Evolutionary conservation across 2,888 invertebrate genomes (phyloP), one percentile per base, ranked within the genome.

Genomic region (Hirtodrosophila confusa): DNA sequence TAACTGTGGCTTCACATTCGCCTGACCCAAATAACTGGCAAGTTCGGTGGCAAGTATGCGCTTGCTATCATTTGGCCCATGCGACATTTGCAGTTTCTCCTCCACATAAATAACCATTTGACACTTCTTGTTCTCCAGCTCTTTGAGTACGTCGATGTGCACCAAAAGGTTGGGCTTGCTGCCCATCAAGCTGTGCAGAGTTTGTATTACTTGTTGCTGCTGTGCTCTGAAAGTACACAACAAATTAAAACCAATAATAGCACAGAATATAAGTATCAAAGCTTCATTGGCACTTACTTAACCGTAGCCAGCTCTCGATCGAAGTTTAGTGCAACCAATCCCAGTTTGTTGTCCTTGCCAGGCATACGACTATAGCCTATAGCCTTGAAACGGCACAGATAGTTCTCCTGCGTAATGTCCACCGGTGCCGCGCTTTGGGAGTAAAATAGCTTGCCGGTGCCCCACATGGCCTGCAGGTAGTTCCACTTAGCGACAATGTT

Each of bases 401-500:
- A 97, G 91, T 99, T 99, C 85, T 97, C 95, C 56, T 96, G 95
- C 47, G 95, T 96, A 73, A 98, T 95, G 56, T 96, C 96, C 5
- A 98, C 94, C 0, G 97, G 95, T 0, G 90, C 86, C 5, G 95
- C 95, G 76, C 94, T 94, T 51, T 94, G 93, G 35, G 94, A 95
- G 90, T 96, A 97, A 89, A 95, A 97, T 0, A 95, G 95, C 90
- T 95, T 95, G 3, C 95, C 95, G 92, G 91, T 90, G 12, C 92
- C 92, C 91, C 91, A 92, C 89, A 91, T 89, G n/a, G 92, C 91
- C 91, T 99, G 98, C 48, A 99, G 92, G 86, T 98, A 95, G 91
- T 99, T 99, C 96, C 98, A 98, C 89, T 97, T 96, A 3, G 97
- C 97, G 31, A 99, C 93, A 29, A 98, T 96, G 63, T 95, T 95